These are phyloP conservation scores for Andrena bucephala DNA, from an alignment of 2,888 invertebrate genomes.

Conservation along the genomic window DNA sequence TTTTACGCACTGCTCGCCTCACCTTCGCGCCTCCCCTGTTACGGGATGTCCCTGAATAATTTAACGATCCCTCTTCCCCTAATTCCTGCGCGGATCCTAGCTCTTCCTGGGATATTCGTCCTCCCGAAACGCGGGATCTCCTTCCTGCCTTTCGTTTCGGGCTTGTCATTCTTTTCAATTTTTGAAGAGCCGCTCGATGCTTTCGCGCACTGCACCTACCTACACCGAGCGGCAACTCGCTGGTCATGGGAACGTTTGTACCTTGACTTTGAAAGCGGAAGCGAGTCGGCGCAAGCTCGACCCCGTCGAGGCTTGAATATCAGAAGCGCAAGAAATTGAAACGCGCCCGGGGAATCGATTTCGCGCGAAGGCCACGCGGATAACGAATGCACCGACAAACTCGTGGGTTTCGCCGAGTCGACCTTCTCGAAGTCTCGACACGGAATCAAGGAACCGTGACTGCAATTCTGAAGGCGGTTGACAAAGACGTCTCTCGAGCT, in stretches of 20 bases:
- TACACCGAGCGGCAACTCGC: too few relatives aligned
- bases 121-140: not conserved
- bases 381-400: slow-evolving; percentile 11
- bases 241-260: not conserved
- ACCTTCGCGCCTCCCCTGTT: slow-evolving; percentile 25
- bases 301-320: not conserved
- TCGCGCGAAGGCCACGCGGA: not conserved
- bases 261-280: not conserved
- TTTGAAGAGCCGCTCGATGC: too few relatives aligned
- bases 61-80: slow-evolving; percentile 53
- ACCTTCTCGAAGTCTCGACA: slow-evolving; percentile 20
- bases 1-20: slow-evolving; percentile 55
- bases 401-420: not conserved
- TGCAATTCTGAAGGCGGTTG: slow-evolving; percentile 22
- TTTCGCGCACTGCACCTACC: too few relatives aligned
- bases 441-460: slow-evolving; percentile 38
- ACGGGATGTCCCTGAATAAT: slow-evolving; percentile 59
- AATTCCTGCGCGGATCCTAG: slow-evolving; percentile 46
- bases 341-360: slow-evolving; percentile 10
- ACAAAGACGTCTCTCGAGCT: not conserved
- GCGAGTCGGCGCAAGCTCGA: too few relatives aligned
- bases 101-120: slow-evolving; percentile 14
- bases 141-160: too few relatives aligned
- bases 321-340: not conserved
- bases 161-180: too few relatives aligned